Evolutionary conservation across 1,140 invertebrate genomes (phyloP).

Genomic region (Elymnias hypermnestra): DNA sequence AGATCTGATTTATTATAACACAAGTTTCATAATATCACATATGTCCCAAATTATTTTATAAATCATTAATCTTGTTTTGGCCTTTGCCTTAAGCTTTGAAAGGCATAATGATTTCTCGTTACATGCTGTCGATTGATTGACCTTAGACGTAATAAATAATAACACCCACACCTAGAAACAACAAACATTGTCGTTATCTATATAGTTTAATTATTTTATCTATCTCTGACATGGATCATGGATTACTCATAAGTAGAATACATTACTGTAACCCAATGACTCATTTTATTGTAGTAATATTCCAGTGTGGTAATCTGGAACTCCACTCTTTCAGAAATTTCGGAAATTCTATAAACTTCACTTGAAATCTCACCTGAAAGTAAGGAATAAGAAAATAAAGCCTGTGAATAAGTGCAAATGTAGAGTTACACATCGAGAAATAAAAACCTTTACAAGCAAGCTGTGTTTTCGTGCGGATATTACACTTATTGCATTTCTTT

Average conservation of each 20-base stretch:
- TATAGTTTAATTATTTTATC: constrained; percentile 3
- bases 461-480: too few relatives aligned
- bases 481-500: too few relatives aligned
- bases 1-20: constrained; percentile 15
- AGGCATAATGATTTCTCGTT: constrained; percentile 37
- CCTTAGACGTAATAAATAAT: constrained; percentile 37
- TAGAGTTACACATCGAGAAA: too few relatives aligned
- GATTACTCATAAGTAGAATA: neutral
- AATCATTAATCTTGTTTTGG: constrained; percentile 28
- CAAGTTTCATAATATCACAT: constrained; percentile 10
- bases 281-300: too few relatives aligned
- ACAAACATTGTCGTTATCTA: neutral
- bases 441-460: too few relatives aligned
- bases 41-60: constrained; percentile 18
- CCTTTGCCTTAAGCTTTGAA: constrained; percentile 46
- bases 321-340: too few relatives aligned
- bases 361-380: too few relatives aligned
- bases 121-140: constrained; percentile 30
- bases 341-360: too few relatives aligned
- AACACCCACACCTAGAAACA: constrained; percentile 14
- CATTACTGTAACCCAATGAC: neutral
- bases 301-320: too few relatives aligned
- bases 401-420: too few relatives aligned
- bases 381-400: too few relatives aligned
- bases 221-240: neutral